Evolutionary conservation across 1,140 invertebrate species (phyloP).

Genomic region (Rhyzopertha dominica): DNA sequence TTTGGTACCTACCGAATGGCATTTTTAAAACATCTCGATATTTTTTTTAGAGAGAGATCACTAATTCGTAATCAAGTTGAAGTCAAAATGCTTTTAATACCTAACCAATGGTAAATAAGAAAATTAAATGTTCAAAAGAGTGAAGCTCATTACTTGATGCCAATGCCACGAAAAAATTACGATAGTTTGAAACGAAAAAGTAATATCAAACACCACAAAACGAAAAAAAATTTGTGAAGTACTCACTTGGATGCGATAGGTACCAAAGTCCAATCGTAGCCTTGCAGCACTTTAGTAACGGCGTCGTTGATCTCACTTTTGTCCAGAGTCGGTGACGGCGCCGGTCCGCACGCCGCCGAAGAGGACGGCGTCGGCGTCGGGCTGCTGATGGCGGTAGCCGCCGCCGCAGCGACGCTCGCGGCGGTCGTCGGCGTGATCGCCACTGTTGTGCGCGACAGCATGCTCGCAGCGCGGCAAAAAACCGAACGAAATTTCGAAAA

Average conservation of each 20-base stretch:
- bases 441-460: constrained; percentile 25
- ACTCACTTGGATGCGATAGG: constrained; percentile 75
- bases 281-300: constrained; percentile 69
- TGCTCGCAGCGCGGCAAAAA: constrained; percentile 8
- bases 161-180: no score
- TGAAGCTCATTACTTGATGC: no score
- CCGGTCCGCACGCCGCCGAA: background rate
- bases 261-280: constrained; percentile 82
- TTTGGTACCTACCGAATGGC: no score
- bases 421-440: constrained; percentile 24
- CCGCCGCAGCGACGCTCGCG: constrained; percentile 19
- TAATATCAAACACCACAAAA: no score
- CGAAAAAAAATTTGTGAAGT: no score
- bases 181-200: no score
- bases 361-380: background rate
- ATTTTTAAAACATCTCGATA: no score
- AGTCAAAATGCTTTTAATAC: no score
- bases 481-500: constrained; percentile 7
- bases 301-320: constrained; percentile 62
- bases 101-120: no score
- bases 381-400: constrained; percentile 10
- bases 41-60: no score
- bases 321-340: constrained; percentile 23
- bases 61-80: no score
- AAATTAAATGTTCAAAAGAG: no score